phyloP scores from a whole-genome alignment of 2,888 invertebrate species.

The Leuctra nigra region DNA sequence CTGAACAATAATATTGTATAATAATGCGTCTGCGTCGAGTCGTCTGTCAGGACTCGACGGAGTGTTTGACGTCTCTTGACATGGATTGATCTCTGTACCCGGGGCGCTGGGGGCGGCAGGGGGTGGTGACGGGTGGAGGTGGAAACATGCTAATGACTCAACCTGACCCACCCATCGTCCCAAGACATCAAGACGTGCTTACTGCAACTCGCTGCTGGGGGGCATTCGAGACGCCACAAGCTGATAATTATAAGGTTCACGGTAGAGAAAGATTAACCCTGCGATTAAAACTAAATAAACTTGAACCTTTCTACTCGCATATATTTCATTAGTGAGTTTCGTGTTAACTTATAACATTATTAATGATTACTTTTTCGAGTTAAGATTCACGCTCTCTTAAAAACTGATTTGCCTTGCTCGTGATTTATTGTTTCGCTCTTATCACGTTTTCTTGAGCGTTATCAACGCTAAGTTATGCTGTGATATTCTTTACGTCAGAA shows the following conservation, averaged over 20 bases:
- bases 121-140: conserved; percentile 35
- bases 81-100: conserved; percentile 11
- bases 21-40: too few relatives aligned
- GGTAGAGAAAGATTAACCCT: conserved; percentile 17
- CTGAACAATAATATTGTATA: neutral
- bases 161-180: neutral
- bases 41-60: too few relatives aligned
- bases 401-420: neutral
- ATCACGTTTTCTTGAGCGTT: too few relatives aligned
- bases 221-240: neutral
- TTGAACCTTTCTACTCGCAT: neutral
- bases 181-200: too few relatives aligned
- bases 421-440: neutral
- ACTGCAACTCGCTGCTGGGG: too few relatives aligned
- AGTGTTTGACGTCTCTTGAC: neutral
- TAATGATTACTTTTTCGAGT: conserved; percentile 1
- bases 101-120: conserved; percentile 27
- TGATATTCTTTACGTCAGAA: too few relatives aligned
- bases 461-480: too few relatives aligned
- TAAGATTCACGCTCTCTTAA: conserved; percentile 1
- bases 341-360: conserved; percentile 9
- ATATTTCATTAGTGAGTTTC: conserved; percentile 12
- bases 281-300: conserved; percentile 18
- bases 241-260: conserved; percentile 24
- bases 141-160: conserved; percentile 40